Base-by-base conservation (phyloP, 1,140 invertebrate genomes). In the Drosophila aff. region DNA sequence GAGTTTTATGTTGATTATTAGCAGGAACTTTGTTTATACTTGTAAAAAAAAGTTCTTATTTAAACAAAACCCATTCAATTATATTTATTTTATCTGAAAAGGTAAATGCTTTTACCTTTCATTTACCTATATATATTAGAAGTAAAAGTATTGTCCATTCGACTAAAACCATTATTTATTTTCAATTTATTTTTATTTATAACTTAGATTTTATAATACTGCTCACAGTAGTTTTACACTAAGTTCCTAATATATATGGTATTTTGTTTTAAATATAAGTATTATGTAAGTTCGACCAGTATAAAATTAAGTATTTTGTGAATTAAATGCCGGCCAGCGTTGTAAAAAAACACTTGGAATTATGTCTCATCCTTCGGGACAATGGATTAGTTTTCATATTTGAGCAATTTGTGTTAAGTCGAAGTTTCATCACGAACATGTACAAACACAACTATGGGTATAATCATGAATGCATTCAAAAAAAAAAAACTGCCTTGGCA, bases 181-280 rank as follows among this genome's bases (percentile, higher is more conserved):
- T 71, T 64, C 49, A 71, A 38, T 71, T 71, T 71, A 71, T 71
- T 55, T 68, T 71, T 71, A 71, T 71, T 71, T 40, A 71, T 69
- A 69, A 69, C 67, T 71, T 71, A 71, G 67, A 67, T 71, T 67
- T 71, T 71, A 71, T 71, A 71, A 71, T 71, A 71, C 67, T 71
- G 67, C 67, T 71, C 67, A 71, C 67, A 71, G 67, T 71, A 71
- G 63, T 71, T 66, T 71, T 67, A 71, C 67, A 49, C 67, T 71
- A 71, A 71, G 40, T 44, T 71, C 67, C 67, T 71, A 71, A 71
- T 71, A 52, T 71, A 71, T 71, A 67, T 71, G 67, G 67, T 71
- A 71, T 71, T 71, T 69, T 46, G 64, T 66, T 49, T 71, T 71
- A 53, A 67, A 67, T 71, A 68, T 71, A 71, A 71, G 63, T 71